These are phyloP conservation scores for Parnassius glacialis DNA, from an alignment of 2,888 invertebrate species.

Conservation along the genomic window DNA sequence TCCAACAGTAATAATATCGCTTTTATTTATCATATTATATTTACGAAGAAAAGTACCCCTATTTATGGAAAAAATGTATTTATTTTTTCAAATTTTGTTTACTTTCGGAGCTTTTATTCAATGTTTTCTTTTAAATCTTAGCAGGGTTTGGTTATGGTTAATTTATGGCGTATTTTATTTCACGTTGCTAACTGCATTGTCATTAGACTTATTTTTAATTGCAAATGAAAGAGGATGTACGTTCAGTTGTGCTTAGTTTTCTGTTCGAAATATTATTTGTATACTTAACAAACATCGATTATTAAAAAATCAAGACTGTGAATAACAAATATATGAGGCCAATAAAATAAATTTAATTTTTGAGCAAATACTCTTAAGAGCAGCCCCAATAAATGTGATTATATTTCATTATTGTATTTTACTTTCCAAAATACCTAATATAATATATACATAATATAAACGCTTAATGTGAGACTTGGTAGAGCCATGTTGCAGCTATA, in stretches of 20 bases:
- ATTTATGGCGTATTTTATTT: constrained; percentile 69
- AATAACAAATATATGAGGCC: no score
- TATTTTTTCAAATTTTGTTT: constrained; percentile 74
- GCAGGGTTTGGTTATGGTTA: constrained; percentile 67
- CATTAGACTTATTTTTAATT: constrained; percentile 68
- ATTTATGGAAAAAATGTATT: constrained; percentile 76
- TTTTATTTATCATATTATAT: constrained; percentile 66
- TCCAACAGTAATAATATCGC: constrained; percentile 67
- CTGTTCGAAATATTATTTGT: constrained; percentile 22
- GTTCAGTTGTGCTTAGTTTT: constrained; percentile 64
- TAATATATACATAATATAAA: no score
- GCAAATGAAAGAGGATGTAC: constrained; percentile 76
- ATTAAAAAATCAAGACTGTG: no score
- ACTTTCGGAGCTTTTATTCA: constrained; percentile 73
- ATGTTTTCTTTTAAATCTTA: constrained; percentile 68
- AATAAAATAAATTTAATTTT: no score
- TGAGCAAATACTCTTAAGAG: not conserved
- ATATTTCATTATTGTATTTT: constrained; percentile 13
- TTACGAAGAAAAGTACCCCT: constrained; percentile 66
- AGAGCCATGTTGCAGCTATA: no score
- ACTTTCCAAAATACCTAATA: constrained; percentile 2
- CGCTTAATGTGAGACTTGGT: no score
- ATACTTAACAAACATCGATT: constrained; percentile 18
- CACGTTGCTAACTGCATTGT: constrained; percentile 58
- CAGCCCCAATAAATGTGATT: constrained; percentile 19